Base-by-base conservation (phyloP, 1,140 invertebrate genomes). In the Zophobas atratus region DNA sequence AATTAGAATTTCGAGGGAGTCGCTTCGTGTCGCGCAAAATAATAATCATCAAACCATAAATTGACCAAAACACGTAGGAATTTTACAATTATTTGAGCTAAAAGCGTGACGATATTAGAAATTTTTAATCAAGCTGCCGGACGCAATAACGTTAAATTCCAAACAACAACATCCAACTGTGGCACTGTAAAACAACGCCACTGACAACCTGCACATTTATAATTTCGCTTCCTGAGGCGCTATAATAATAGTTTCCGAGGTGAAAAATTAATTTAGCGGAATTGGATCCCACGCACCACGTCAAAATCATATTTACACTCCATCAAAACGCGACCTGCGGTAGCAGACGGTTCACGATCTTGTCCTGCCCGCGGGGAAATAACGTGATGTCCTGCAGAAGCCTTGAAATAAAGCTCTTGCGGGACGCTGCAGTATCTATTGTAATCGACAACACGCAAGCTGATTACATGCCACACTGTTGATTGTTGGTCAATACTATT, bases 351-450 rank as follows among this genome's bases (percentile, higher is more conserved):
- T 76, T 75, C 78, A 75, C 76, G 76, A 67, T 67, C 60, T 76
- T 72, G 76, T 67, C 72, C 56, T 41, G 74, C 70, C 82, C 80
- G 51, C 76, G 77, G 82, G 82, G 82, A 83, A 83, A 83, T 83
- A 82, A 82, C 81, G 80, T 82, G 81, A 83, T 82, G 81, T 83
- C 82, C 82, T 79, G 82, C 79, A 79, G 78, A 80, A 83, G 74
- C 79, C 82, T 80, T 77, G 79, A 82, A 82, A 77, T 81, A 82
- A 77, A 79, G 80, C 78, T 76, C 79, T 46, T 46, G 36, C 51
- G 81, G 81, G 81, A 81, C 60, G 70, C 57, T 71, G 20, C 43
- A 57, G 79, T 75, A 79, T 81, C 75, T 56, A 81, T 81, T 81
- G 79, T 81, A 77, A 81, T 81, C 75, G 79, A 76, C 77, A 78